phyloP scores from a whole-genome alignment of 2,113 vertebrate species.

The Brevimyrus niger region DNA sequence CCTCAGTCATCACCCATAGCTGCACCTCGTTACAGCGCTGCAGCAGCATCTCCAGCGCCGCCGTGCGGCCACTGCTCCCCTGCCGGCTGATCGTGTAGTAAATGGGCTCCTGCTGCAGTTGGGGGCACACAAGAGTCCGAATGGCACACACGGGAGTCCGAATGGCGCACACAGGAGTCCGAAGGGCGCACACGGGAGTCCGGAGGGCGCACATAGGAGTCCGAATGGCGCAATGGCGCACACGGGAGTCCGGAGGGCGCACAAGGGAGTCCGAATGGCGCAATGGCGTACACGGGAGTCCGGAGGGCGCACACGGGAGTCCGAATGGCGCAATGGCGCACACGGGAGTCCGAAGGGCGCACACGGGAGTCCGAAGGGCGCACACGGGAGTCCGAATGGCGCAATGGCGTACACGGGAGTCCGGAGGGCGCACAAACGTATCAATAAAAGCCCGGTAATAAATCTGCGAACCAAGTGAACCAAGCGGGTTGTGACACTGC shows the following conservation, averaged over 20 bases:
- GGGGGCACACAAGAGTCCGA: neutral
- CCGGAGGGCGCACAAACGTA: conserved; percentile 28
- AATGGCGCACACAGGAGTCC: neutral
- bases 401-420: too few relatives aligned
- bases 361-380: too few relatives aligned
- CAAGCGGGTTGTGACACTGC: neutral
- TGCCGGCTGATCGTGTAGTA: conserved; percentile 90
- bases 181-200: conserved; percentile 29
- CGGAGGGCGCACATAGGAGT: neutral
- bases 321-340: conserved; percentile 21
- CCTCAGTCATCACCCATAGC: conserved; percentile 92
- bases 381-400: neutral
- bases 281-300: too few relatives aligned
- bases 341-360: conserved; percentile 18
- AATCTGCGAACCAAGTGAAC: neutral
- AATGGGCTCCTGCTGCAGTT: conserved; percentile 87
- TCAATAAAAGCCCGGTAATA: neutral
- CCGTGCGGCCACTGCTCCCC: conserved; percentile 65
- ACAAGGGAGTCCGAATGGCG: conserved; percentile 19
- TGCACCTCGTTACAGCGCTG: conserved; percentile 93
- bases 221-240: conserved; percentile 28
- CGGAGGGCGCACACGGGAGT: neutral
- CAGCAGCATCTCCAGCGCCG: conserved; percentile 80
- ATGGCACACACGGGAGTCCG: conserved; percentile 22
- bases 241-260: too few relatives aligned